Evolutionary conservation across 1,140 invertebrate genomes (phyloP), one percentile per base, ranked within the genome.

Genomic region (Elymnias hypermnestra): DNA sequence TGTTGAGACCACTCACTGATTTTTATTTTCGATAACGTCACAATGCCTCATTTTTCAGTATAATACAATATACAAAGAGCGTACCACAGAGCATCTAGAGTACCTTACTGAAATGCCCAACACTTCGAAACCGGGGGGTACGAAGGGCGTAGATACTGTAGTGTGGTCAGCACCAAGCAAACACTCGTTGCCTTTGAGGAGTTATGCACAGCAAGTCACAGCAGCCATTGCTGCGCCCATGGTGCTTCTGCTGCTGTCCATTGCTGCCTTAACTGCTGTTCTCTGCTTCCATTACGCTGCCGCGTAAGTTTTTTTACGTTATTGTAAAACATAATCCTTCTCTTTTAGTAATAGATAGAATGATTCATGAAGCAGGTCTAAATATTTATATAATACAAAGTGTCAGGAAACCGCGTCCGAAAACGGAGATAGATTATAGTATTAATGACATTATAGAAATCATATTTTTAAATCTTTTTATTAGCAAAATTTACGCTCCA

Each of bases 201-300:
- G 90, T 54, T 94, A 94, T 65, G 81, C 88, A 3, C 86, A 89
- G 37, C 93, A 94, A 65, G 89, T 95, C 43, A 83, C 90, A 2
- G 89, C 92, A 5, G 91, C 93, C 0, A 89, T 95, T 31, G 88
- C 93, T 8, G 84, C 93, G 9, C 94, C 94, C 0, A 83, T 91
- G 38, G 62, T 91, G 33, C 73, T 95, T 12, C 84, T 95, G 57
- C 65, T 94, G 8, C 62, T 94, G 9, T 74, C 94, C 1, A 88
- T 91, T 0, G 86, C 90, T 10, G 79, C 93, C 2, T 68, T 95
- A 0, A 92, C 93, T 3, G 89, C 91, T 8, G 89, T 93, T 1
- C 81, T 95, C 6, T 95, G 94, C 75, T 90, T 94, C 43, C 90
- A 94, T 51, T 91, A 93, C 63, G 91, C 93, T 43, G 90, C 92